phyloP scores from a whole-genome alignment of 2,113 vertebrate species.

The Setophaga petechia region DNA sequence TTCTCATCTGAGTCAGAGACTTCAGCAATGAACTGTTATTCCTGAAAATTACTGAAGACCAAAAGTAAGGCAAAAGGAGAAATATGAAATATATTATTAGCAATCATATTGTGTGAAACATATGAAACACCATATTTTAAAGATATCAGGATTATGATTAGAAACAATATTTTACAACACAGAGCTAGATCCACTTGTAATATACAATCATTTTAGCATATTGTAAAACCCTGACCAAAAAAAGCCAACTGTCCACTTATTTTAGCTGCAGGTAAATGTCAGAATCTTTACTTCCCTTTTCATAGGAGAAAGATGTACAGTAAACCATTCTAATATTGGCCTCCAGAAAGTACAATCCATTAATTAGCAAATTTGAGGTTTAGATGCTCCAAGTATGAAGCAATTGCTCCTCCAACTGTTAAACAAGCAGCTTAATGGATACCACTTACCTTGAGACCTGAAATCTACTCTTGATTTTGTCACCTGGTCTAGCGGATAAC shows the following conservation, averaged over 20 bases:
- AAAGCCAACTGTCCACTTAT: neutral
- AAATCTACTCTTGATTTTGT: neutral
- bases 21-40: neutral
- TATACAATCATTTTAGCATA: neutral
- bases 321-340: neutral
- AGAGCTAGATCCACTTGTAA: neutral
- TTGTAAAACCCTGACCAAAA: neutral
- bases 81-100: neutral
- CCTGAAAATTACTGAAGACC: neutral
- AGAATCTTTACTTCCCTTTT: neutral
- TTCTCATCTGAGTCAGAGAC: neutral
- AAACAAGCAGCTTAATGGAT: neutral
- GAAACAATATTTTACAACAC: neutral
- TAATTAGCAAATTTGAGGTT: neutral
- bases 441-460: neutral
- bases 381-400: neutral
- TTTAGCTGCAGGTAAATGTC: neutral
- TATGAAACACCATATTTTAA: neutral
- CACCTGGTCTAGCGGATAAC: neutral
- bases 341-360: neutral
- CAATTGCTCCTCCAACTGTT: neutral
- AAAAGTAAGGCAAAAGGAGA: neutral
- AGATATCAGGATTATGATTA: neutral
- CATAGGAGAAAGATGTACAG: neutral
- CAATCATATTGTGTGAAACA: neutral